These are phyloP conservation scores for Chaetodon trifasciatus DNA, from an alignment of 2,797 vertebrate genomes.

Conservation along the genomic window DNA sequence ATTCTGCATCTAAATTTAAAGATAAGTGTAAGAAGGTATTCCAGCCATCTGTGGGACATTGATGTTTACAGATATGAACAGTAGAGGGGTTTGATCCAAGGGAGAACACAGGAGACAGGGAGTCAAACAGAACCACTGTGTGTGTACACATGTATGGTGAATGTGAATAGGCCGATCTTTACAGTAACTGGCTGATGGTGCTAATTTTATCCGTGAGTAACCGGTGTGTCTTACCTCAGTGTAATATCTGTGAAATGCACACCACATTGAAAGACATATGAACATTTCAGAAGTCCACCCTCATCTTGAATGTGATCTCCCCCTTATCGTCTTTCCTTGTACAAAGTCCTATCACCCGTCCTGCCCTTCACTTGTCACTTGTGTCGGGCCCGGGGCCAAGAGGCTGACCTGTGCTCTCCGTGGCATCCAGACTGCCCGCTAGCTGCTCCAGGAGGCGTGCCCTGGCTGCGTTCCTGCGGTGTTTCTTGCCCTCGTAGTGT, in stretches of 20 bases:
- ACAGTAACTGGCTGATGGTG: conserved; percentile 19
- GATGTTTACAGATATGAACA: background rate
- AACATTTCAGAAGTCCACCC: conserved; percentile 47
- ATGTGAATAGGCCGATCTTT: conserved; percentile 7
- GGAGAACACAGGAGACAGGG: background rate
- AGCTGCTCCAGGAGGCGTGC: conserved; percentile 87
- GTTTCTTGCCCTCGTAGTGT: conserved; percentile 91
- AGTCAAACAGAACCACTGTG: background rate
- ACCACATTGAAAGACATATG: conserved; percentile 44
- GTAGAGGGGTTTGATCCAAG: background rate
- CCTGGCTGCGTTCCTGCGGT: conserved; percentile 89
- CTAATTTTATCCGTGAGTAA: conserved; percentile 51
- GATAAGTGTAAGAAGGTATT: background rate
- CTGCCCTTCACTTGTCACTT: conserved; percentile 42
- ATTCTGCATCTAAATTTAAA: conserved; percentile 3
- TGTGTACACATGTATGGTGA: conserved; percentile 5
- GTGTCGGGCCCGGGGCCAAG: conserved; percentile 38
- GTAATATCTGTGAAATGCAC: conserved; percentile 44
- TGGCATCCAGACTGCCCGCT: conserved; percentile 87
- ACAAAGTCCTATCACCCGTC: conserved; percentile 43
- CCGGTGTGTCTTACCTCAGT: conserved; percentile 37
- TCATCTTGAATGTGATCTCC: conserved; percentile 58
- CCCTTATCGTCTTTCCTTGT: conserved; percentile 63
- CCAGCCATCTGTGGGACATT: conserved; percentile 1
- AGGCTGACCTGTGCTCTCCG: conserved; percentile 87